A percentile compares a stretch with the other conserved stretches of the same genome.
phyloP scores from a whole-genome alignment of 2,888 invertebrate genomes.

The Ischnus inquisitorius region DNA sequence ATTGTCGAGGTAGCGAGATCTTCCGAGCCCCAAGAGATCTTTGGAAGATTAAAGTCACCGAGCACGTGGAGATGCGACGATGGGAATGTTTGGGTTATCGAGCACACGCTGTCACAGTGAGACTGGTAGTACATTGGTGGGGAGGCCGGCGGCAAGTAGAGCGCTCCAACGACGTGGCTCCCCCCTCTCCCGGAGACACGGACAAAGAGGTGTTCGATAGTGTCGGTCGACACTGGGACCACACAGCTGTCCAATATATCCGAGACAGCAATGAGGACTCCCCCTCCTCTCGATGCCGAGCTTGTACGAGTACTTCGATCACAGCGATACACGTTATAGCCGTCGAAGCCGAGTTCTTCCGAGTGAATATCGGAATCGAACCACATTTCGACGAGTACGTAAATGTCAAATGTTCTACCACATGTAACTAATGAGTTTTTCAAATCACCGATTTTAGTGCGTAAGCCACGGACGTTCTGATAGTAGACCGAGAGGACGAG shows the following conservation, averaged over 20 bases:
- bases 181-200: neutral
- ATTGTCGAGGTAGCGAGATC: neutral
- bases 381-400: neutral
- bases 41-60: neutral
- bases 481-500: neutral
- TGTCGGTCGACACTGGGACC: neutral
- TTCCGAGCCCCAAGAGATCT: neutral
- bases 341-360: constrained; percentile 8
- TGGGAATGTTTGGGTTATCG: neutral
- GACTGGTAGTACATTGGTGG: neutral
- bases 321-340: neutral
- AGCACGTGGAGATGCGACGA: neutral
- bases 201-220: neutral
- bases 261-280: constrained; percentile 13
- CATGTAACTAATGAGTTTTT: neutral
- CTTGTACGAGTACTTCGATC: neutral
- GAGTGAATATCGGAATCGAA: neutral
- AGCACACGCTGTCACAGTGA: neutral
- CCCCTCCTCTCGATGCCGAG: neutral
- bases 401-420: neutral
- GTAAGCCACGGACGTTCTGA: neutral
- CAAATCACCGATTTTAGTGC: neutral
- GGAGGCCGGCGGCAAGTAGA: constrained; percentile 13
- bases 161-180: neutral
- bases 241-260: neutral